These are phyloP conservation scores for Sebastes vulpes DNA, from an alignment of 2,797 vertebrate genomes.

Conservation along the genomic window DNA sequence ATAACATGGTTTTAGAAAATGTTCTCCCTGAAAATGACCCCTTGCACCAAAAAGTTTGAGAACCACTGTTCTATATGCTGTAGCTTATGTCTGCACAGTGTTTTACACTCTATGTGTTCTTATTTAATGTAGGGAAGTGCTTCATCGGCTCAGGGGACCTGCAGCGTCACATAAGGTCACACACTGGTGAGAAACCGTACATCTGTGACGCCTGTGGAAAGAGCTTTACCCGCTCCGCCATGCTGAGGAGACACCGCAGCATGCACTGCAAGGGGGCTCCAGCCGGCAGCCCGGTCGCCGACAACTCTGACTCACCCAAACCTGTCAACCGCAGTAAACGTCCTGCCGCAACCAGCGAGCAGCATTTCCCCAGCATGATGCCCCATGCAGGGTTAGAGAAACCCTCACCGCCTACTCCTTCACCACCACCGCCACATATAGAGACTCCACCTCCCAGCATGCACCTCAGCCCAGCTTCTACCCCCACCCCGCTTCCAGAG, in stretches of 20 bases:
- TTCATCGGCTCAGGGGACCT: conserved; percentile 96
- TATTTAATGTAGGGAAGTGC: conserved; percentile 88
- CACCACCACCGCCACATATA: conserved; percentile 16
- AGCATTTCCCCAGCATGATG: conserved; percentile 76
- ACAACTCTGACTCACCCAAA: conserved; percentile 72
- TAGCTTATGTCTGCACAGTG: neutral
- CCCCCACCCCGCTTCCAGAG: conserved; percentile 83
- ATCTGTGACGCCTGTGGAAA: conserved; percentile 91
- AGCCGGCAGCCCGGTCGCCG: conserved; percentile 14
- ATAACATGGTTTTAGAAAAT: no score
- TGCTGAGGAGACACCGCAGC: conserved; percentile 90
- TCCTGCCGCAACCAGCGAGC: conserved; percentile 58
- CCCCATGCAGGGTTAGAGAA: conserved; percentile 76
- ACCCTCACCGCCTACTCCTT: conserved; percentile 53
- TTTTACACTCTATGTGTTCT: conserved; percentile 4
- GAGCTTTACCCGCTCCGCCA: conserved; percentile 94
- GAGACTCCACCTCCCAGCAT: conserved; percentile 64
- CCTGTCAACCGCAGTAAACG: conserved; percentile 69
- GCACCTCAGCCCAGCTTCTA: conserved; percentile 66
- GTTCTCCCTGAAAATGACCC: accelerated
- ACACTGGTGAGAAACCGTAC: conserved; percentile 97
- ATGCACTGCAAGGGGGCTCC: conserved; percentile 86
- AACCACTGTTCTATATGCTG: accelerated
- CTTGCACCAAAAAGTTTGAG: no score
- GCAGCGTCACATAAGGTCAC: conserved; percentile 93